Percentiles rank a stretch among this genome's conserved stretches.
phyloP scores from a whole-genome alignment of 2,113 vertebrate species.

The Leptosomus discolor region DNA sequence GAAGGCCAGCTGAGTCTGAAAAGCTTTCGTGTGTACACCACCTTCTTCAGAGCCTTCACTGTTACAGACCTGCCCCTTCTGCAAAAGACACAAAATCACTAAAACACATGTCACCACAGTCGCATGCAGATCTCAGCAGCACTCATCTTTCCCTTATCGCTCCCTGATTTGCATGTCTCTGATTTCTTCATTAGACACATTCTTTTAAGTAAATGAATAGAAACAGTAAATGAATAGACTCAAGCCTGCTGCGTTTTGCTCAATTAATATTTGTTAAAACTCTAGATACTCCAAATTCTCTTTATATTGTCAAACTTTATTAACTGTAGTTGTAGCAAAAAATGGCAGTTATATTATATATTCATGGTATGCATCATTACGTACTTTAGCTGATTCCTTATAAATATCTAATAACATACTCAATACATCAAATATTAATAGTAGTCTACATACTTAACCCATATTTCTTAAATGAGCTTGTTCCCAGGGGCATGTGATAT shows the following conservation, averaged over 20 bases:
- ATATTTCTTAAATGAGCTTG: constrained; percentile 45
- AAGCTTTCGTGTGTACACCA: background rate
- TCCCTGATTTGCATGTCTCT: constrained; percentile 26
- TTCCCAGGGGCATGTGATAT: background rate
- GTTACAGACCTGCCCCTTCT: background rate
- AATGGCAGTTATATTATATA: constrained; percentile 9
- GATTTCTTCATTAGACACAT: constrained; percentile 18
- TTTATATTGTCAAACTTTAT: background rate
- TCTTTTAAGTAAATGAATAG: background rate
- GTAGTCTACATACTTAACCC: constrained; percentile 13
- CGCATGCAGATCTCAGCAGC: background rate
- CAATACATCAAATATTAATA: constrained; percentile 56
- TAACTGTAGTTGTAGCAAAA: background rate
- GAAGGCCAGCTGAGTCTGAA: background rate
- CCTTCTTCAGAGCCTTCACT: background rate
- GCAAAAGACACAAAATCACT: background rate
- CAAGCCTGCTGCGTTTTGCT: background rate
- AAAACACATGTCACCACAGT: background rate
- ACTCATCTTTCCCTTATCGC: background rate
- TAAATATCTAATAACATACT: constrained; percentile 69
- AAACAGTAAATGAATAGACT: background rate
- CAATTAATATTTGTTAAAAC: background rate
- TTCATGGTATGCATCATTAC: constrained; percentile 30
- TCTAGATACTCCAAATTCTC: background rate
- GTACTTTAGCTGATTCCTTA: constrained; percentile 41